A percentile compares a stretch with the other conserved stretches of the same genome.
Conservation (phyloP, 2,797 vertebrate genomes). For the Anableps anableps region DNA sequence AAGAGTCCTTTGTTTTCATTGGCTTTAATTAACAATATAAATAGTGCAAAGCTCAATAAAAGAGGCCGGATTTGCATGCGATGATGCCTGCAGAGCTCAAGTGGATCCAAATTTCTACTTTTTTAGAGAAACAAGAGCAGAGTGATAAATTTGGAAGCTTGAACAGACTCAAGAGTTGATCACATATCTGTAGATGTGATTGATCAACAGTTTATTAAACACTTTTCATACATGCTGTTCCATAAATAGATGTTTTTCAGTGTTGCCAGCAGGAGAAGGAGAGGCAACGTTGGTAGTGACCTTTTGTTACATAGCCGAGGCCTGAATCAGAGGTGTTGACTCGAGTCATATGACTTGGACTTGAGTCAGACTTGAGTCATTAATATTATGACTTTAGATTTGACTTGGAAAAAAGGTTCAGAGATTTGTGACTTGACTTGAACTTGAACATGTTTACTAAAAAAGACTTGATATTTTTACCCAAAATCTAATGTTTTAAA, state of each 20-base stretch:
- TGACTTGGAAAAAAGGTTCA: too few species aligned
- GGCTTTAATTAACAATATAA: constrained; percentile 8
- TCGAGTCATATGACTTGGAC: too few species aligned
- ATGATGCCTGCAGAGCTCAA: background rate
- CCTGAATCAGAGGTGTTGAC: constrained; percentile 74
- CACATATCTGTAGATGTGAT: background rate
- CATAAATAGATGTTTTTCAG: constrained; percentile 6
- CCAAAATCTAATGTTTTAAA: too few species aligned
- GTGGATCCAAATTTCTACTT: background rate
- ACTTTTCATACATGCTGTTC: background rate
- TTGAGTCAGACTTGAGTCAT: too few species aligned
- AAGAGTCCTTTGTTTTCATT: constrained; percentile 4
- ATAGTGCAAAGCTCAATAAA: background rate
- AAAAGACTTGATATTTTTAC: too few species aligned
- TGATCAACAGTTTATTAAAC: background rate
- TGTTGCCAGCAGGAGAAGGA: constrained; percentile 48
- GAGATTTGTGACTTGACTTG: too few species aligned
- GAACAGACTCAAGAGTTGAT: background rate
- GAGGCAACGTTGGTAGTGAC: constrained; percentile 59
- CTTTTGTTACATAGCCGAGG: constrained; percentile 62
- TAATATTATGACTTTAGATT: too few species aligned
- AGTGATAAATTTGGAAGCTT: background rate
- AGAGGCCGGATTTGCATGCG: background rate
- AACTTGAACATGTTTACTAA: too few species aligned
- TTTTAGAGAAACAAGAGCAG: constrained; percentile 5